These are phyloP conservation scores for Ceyx erithaca DNA, from an alignment of 2,797 vertebrate species.

Conservation along the genomic window DNA sequence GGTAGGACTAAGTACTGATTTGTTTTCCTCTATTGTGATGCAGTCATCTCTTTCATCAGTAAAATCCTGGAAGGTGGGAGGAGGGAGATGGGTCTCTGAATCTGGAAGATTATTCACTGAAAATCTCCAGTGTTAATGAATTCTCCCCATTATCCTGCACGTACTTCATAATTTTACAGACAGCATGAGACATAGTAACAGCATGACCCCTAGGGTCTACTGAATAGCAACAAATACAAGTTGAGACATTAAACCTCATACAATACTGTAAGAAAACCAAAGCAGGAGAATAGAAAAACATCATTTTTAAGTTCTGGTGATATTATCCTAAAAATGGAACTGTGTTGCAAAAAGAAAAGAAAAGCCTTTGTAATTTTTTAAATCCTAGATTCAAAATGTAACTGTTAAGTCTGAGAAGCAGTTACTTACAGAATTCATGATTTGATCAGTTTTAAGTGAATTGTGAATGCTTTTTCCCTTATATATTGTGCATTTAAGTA, in stretches of 20 bases:
- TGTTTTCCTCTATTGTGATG: not conserved
- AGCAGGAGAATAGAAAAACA: not conserved
- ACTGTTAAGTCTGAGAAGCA: not conserved
- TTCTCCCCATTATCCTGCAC: not conserved
- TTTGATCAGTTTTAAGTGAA: not conserved
- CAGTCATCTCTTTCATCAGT: not conserved
- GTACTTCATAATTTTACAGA: not conserved
- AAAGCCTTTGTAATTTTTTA: not conserved
- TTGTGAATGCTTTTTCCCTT: not conserved
- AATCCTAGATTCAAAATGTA: not conserved
- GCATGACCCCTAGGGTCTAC: not conserved
- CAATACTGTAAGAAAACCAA: not conserved
- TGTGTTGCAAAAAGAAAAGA: accelerated
- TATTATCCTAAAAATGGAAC: not conserved
- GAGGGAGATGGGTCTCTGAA: not conserved
- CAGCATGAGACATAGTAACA: not conserved
- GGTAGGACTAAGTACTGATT: not conserved
- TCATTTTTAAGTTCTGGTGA: not conserved
- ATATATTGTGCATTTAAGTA: not conserved
- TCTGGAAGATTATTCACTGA: not conserved
- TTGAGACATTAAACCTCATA: not conserved
- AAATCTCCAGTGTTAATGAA: not conserved
- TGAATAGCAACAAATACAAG: not conserved
- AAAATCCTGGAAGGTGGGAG: not conserved
- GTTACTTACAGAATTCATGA: not conserved